Conservation (phyloP, 2,888 invertebrate species). For the Archips xylosteana region DNA sequence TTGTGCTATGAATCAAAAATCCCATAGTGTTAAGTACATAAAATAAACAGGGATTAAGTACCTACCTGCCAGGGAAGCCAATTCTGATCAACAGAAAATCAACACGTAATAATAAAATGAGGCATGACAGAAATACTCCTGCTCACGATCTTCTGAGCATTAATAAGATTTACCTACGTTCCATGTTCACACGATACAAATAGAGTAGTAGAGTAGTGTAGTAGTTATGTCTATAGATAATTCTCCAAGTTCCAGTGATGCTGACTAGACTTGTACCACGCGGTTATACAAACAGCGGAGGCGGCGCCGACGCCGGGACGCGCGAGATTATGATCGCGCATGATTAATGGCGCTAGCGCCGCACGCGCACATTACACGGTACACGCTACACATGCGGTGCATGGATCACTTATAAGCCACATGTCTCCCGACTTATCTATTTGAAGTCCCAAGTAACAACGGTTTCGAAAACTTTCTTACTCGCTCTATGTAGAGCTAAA, state of each 20-base stretch:
- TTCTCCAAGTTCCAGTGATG: not conserved
- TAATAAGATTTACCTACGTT: too few relatives aligned
- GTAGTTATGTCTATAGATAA: not conserved
- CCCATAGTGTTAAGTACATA: too few relatives aligned
- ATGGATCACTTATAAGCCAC: slow-evolving; percentile 43
- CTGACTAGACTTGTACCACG: slow-evolving; percentile 67
- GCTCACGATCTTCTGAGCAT: too few relatives aligned
- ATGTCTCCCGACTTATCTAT: slow-evolving; percentile 37
- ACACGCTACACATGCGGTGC: slow-evolving; percentile 41
- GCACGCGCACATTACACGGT: slow-evolving; percentile 52
- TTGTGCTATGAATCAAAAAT: too few relatives aligned
- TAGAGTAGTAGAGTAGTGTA: too few relatives aligned
- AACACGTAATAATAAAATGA: too few relatives aligned
- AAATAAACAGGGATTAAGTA: too few relatives aligned
- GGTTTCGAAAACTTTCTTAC: not conserved
- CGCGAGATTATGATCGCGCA: slow-evolving; percentile 76
- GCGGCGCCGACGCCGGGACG: slow-evolving; percentile 68
- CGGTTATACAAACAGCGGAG: slow-evolving; percentile 76
- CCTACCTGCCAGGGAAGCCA: too few relatives aligned
- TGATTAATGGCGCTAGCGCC: slow-evolving; percentile 78
- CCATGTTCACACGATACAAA: too few relatives aligned
- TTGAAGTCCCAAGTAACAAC: slow-evolving; percentile 25
- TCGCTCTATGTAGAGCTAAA: not conserved
- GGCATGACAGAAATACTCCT: too few relatives aligned
- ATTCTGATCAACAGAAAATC: too few relatives aligned